Evolutionary conservation across 2,888 invertebrate species (phyloP), one percentile per base, ranked within the genome.

Genomic region (Leucophora obtusa): DNA sequence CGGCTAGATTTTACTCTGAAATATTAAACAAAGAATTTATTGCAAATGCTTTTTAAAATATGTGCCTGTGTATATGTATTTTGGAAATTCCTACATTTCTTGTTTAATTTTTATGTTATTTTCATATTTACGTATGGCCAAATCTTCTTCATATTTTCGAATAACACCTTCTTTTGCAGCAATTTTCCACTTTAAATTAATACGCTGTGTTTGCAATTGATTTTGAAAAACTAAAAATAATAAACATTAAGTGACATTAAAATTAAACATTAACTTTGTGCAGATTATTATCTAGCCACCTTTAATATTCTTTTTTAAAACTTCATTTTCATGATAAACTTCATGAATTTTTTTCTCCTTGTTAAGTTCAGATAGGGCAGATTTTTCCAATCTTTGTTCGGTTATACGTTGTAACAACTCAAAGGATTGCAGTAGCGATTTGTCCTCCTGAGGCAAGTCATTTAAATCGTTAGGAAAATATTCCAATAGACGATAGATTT

Each of bases 101-200:
- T 84, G 83, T 77, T 86, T 85, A 5, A 86, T 84, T 33, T 84
- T 83, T 6, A 86, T 81, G 62, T 84, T 86, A 69, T 86, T 87
- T 11, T 86, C 85, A 84, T 85, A 86, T 77, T 85, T 86, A 7
- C 84, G 85, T 14, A 81, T 66, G 2, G 86, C 83, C 62, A 87
- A 79, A 73, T 85, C 85, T 18, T 85, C 84, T 73, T 86, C 85
- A 75, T 85, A 85, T 72, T 86, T 86, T 54, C 85, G 83, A 15
- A 86, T 85, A 2, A 86, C 74, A 10, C 83, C 79, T 43, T 84
- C 84, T 56, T 87, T 85, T 0, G 84, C 83, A 0, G 84, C 79
- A 54, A 85, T 43, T 74, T 86, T 86, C 85, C 85, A 86, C 17
- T 84, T 83, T n/a, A 85, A 77, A 60, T 83, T 83, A 5, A 85